Evolutionary conservation across 37 sponge, comb jelly and placozoan genomes (phyloP), one percentile per base, ranked within the genome.

Genomic region (Diacarnus erythraeanus): DNA sequence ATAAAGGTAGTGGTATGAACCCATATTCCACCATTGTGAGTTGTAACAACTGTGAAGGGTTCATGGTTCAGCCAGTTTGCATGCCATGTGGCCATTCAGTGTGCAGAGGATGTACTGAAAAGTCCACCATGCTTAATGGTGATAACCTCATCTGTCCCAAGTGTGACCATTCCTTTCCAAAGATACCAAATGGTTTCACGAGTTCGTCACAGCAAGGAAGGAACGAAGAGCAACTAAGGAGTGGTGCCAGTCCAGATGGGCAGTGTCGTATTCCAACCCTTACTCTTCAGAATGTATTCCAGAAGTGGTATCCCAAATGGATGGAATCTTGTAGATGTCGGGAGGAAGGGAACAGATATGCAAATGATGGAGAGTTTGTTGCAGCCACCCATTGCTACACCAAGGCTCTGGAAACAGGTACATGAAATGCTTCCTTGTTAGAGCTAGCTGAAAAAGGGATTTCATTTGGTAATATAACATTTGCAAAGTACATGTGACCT

Each of bases 1-100:
- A n/a, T n/a, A n/a, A n/a, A n/a, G n/a, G n/a, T n/a, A n/a, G n/a
- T n/a, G n/a, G n/a, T n/a, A n/a, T n/a, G n/a, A n/a, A 25, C 43
- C 40, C 2, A 35, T 72, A 25, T 25, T 72, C 29, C 72, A 56
- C 58, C 37, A 41, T 15, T 18, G 42, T 59, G 33, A 72, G 73
- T 37, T 91, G 91, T 38, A 27, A 29, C 31, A 26, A 57, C 59
- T 91, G 91, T 72, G n/a, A 64, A 29, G 87, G 87, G 0, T 69
- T 86, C 60, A 86, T 91, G 80, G 66, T 75, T 0, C 76, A 83
- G 23, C 87, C 92, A 17, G 80, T 86, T 18, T 91, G 92, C 40
- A 56, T 91, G 35, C 92, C 92, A 6, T 91, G 92, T 79, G 92
- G 92, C 2, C 92, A 91, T 72, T 86, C 87, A 0, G 34, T 75